These are phyloP conservation scores for Diglossa cyanea DNA, from an alignment of 2,797 vertebrate species.

Conservation along the genomic window DNA sequence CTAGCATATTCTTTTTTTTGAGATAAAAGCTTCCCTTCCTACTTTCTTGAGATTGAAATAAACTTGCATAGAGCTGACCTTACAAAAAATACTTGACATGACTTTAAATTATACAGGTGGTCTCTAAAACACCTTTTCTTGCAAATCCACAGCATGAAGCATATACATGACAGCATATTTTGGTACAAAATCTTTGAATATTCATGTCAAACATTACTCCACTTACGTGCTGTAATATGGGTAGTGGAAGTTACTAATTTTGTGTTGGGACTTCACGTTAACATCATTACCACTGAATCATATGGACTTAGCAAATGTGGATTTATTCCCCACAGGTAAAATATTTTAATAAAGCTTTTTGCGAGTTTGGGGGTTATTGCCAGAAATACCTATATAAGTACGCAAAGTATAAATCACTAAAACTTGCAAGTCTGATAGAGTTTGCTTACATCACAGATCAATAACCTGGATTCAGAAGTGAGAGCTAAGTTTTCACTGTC, in stretches of 20 bases:
- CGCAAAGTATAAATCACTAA: neutral
- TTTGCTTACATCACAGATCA: neutral
- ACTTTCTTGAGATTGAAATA: neutral
- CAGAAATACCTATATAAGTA: neutral
- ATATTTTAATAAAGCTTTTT: neutral
- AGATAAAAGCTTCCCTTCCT: neutral
- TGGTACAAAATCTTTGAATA: neutral
- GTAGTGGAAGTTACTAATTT: neutral
- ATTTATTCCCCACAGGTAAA: neutral
- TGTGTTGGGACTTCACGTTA: neutral
- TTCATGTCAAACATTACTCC: neutral
- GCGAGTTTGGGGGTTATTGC: neutral
- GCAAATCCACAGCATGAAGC: neutral
- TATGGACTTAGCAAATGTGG: neutral
- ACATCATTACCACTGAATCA: neutral
- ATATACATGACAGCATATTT: neutral
- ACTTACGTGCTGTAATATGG: neutral
- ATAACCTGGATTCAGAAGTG: neutral
- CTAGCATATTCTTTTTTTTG: neutral
- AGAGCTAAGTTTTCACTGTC: neutral
- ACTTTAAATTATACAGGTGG: neutral
- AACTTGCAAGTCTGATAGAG: neutral
- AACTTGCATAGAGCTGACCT: neutral
- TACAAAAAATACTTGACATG: neutral
- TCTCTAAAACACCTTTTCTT: neutral